Base-by-base conservation (phyloP, 1,140 invertebrate species). In the Chelonus insularis region DNA sequence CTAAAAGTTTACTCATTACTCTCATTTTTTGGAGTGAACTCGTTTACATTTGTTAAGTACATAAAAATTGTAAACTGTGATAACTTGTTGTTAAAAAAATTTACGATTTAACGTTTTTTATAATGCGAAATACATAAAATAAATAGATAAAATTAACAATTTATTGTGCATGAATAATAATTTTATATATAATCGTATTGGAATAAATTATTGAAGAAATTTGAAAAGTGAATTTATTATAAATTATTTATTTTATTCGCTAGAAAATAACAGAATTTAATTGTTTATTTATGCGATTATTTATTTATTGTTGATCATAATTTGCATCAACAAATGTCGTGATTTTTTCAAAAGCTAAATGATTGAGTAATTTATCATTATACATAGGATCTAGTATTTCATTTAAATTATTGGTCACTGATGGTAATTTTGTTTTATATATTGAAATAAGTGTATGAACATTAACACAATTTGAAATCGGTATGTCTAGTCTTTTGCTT, bases 301-400 rank as follows among this genome's bases (percentile, higher is more conserved):
- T n/a, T n/a, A 29, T 29, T 3, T 29, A 29, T 7, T 7, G 7
- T 29, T 29, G 29, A 48, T 4, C n/a, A 23, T 23, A 51, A 16
- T 51, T 8, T 34, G 32, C 9, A 51, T 16, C 29, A 16, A 51
- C 14, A 9, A 61, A 20, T 45, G 32, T 18, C 9, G 39, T 3
- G 12, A 71, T 68, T 32, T 71, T 55, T 37, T 69, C 9, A 34
- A 62, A 76, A 9, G 68, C 66, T 6, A 71, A 54, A 48, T 64
- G 14, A 60, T 71, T 69, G 4, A 74, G 60, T 41, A 74, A 58
- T 65, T 74, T 76, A n/a, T 70, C 71, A 14, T 66, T 69, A 20
- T 70, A 72, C 1, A 64, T 73, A 0, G 73, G 69, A 60, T 75
- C 72, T 23, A 72, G 56, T 59, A 74, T 60, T 23, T 68, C 66